Evolutionary conservation across 2,113 vertebrate species (phyloP), one percentile per base, ranked within the genome.

Genomic region (Dromaius novaehollandiae): DNA sequence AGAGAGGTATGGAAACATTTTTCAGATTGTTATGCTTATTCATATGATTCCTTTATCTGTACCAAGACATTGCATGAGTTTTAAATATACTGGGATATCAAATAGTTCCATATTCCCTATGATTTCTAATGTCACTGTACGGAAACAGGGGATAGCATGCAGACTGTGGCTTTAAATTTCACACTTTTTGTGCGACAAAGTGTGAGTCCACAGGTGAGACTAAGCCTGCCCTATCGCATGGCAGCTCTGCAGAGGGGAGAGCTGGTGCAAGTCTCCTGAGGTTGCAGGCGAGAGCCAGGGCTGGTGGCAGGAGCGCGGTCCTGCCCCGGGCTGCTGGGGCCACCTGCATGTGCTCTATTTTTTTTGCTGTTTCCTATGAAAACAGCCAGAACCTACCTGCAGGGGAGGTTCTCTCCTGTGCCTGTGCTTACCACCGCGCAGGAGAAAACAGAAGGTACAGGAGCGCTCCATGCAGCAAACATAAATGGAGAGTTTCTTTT

Each of bases 1-100:
- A 98, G 94, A 98, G 99, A 99, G 99, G 99, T 99, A 98, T 48
- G 97, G 86, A 94, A 97, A 66, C 51, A 74, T 64, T 58, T 97
- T 96, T 60, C 58, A 90, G 56, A 51, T 78, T 90, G 55, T 82
- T 89, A 69, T 61, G 48, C 25, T 3, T 69, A 82, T 84, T 65
- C 90, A 36, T 89, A 32, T 9, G 46, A 51, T 51, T 56, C 46
- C 64, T 93, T 94, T 92, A 61, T 88, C 65, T 92, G 60, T 50
- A 87, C 55, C 15, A 77, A 94, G 30, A 21, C 70, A 18, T 89
- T 96, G 20, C 50, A 94, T 91, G 71, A 85, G 7, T 88, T 78
- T 81, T 42, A 65, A 85, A 93, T 25, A 56, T 63, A 53, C 60
- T 48, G 55, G 36, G 78, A 25, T 80, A 36, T 12, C 25, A 20